These are phyloP conservation scores for Acanthopleura granulata DNA, from an alignment of 2,888 invertebrate species.

Conservation along the genomic window DNA sequence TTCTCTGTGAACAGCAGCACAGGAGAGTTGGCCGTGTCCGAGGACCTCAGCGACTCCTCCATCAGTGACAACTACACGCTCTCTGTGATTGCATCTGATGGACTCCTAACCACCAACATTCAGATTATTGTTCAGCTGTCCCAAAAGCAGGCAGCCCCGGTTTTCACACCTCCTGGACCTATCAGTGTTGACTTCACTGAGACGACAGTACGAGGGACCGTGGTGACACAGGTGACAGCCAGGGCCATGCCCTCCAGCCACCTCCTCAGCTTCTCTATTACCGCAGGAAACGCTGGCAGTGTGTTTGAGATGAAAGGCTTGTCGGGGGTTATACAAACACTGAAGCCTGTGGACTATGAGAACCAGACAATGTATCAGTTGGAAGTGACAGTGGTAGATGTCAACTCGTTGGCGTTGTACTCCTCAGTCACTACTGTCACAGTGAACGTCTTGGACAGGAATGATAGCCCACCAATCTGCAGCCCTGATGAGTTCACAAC, in stretches of 20 bases:
- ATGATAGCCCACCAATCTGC: not conserved
- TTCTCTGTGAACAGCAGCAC: not conserved
- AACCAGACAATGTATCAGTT: not conserved
- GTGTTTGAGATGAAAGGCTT: not conserved
- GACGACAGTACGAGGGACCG: not conserved
- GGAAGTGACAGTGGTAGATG: not conserved
- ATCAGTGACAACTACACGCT: not conserved
- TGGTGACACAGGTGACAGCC: not conserved
- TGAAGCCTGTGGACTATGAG: not conserved
- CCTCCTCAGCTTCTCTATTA: constrained; percentile 20
- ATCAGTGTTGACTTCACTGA: constrained; percentile 5
- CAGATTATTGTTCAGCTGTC: constrained; percentile 14
- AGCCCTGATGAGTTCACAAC: not conserved
- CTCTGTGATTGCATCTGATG: constrained; percentile 28
- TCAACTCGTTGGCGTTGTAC: not conserved
- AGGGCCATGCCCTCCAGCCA: constrained; percentile 21
- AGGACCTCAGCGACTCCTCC: not conserved
- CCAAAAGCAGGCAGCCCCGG: not conserved
- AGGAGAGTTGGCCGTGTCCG: not conserved
- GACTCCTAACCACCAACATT: constrained; percentile 25
- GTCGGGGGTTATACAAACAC: not conserved
- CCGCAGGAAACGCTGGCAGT: constrained; percentile 12
- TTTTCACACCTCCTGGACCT: not conserved
- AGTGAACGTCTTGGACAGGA: not conserved
- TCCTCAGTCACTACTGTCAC: not conserved